Conservation (phyloP, 2,888 invertebrate species). For the Byasa hedistus region DNA sequence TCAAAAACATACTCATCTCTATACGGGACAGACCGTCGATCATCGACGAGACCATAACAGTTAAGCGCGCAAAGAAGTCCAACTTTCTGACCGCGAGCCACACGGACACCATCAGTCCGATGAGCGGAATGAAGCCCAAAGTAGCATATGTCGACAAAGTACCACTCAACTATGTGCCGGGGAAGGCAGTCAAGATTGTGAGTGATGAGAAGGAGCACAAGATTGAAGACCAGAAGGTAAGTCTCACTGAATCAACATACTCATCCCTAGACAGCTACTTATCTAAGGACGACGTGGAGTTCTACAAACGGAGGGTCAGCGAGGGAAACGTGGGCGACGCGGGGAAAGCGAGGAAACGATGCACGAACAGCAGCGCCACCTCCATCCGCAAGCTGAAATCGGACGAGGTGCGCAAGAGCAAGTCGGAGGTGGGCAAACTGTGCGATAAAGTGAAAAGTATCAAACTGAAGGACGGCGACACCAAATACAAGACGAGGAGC, state of each 20-base stretch:
- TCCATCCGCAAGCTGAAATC: slow-evolving; percentile 63
- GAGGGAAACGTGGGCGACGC: slow-evolving; percentile 59
- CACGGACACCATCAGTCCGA: slow-evolving; percentile 62
- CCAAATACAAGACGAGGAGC: slow-evolving; percentile 68
- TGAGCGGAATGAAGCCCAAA: slow-evolving; percentile 59
- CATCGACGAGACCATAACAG: slow-evolving; percentile 61
- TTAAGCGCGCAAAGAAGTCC: slow-evolving; percentile 59
- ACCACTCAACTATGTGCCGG: slow-evolving; percentile 77
- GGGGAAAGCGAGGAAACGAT: slow-evolving; percentile 56
- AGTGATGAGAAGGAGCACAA: slow-evolving; percentile 73
- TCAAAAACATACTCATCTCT: slow-evolving; percentile 70
- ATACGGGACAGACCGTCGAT: slow-evolving; percentile 65
- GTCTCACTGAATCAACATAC: slow-evolving; percentile 55
- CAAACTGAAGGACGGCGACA: slow-evolving; percentile 62
- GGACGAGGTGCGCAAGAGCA: slow-evolving; percentile 70
- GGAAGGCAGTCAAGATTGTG: slow-evolving; percentile 87
- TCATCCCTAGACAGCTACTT: slow-evolving; percentile 79
- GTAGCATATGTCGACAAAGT: slow-evolving; percentile 69
- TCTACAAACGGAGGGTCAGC: slow-evolving; percentile 62
- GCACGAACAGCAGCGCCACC: slow-evolving; percentile 46
- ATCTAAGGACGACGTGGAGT: slow-evolving; percentile 66
- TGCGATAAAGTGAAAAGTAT: slow-evolving; percentile 72
- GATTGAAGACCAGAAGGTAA: slow-evolving; percentile 65
- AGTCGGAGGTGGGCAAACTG: slow-evolving; percentile 75
- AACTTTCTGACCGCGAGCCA: slow-evolving; percentile 61